A percentile compares a stretch with the other conserved stretches of the same genome.
phyloP scores from a whole-genome alignment of 2,888 invertebrate genomes.

The Drosophila peninsularis region DNA sequence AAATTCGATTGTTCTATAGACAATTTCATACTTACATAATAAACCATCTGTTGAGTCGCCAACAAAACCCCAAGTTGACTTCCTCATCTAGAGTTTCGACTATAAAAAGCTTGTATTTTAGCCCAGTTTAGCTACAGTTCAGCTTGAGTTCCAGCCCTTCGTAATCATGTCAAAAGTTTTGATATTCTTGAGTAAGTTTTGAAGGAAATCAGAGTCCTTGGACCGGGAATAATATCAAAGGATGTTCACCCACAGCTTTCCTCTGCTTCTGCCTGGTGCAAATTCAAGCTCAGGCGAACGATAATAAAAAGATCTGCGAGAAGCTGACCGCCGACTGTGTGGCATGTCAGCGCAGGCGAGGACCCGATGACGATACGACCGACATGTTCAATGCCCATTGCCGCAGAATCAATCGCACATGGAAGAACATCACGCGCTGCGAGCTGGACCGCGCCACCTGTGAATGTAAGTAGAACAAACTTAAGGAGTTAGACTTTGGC shows the following conservation, averaged over 20 bases:
- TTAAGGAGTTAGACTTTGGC: no score
- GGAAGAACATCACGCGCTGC: slow-evolving; percentile 58
- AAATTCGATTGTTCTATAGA: background rate
- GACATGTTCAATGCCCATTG: slow-evolving; percentile 46
- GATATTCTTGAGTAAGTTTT: slow-evolving; percentile 53
- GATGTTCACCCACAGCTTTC: slow-evolving; percentile 23
- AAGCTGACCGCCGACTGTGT: slow-evolving; percentile 24
- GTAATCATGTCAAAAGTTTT: slow-evolving; percentile 50
- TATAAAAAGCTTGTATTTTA: slow-evolving; percentile 32
- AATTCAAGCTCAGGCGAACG: slow-evolving; percentile 22
- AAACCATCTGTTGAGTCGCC: background rate
- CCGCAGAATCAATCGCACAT: slow-evolving; percentile 9
- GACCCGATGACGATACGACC: slow-evolving; percentile 44
- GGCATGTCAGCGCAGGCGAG: slow-evolving; percentile 16
- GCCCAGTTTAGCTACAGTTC: slow-evolving; percentile 8
- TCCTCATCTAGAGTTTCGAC: slow-evolving; percentile 8
- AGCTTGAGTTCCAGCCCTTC: background rate
- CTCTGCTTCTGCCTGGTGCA: slow-evolving; percentile 39
- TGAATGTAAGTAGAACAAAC: slow-evolving; percentile 42
- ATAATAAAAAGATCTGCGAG: slow-evolving; percentile 28
- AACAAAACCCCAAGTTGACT: background rate
- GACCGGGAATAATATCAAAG: background rate
- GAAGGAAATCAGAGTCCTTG: background rate
- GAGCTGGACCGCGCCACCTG: slow-evolving; percentile 50
- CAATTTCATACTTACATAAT: background rate